Evolutionary conservation across 1,140 invertebrate species (phyloP), one percentile per base, ranked within the genome.

Genomic region (Helicoverpa zea): DNA sequence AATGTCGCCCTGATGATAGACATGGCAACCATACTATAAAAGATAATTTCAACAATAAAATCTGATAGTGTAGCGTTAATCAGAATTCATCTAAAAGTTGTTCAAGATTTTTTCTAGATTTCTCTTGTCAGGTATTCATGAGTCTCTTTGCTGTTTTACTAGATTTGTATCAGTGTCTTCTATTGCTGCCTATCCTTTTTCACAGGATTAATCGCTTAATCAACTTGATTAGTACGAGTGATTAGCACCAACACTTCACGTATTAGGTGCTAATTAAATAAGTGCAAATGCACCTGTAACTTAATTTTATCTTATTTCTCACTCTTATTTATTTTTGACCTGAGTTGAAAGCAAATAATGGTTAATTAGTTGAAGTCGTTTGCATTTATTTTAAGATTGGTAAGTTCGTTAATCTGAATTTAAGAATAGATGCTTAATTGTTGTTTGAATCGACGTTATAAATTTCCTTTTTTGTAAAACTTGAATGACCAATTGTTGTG

Each of bases 211-310:
- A 68, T 68, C 16, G 18, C 43, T 49, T 68, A 68, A 68, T 68
- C 9, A 49, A 68, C 64, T 51, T 68, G 64, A 68, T 68, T 68
- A 23, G 64, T 68, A 16, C 16, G 18, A 49, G 43, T 68, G 43
- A 49, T 68, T 49, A 49, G 64, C 43, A 68, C 3, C 16, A 49
- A 68, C 43, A 68, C 43, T 4, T 61, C 18, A 11, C 5, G 12
- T n/a, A 49, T 68, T 49, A 68, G 43, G 43, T 68, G 64, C 64
- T 68, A 68, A 68, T 68, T 68, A 68, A 68, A 49, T 49, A 68
- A 68, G 43, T 68, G 43, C 43, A 49, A 66, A 68, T 68, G 43
- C 64, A 23, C 64, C 64, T 68, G 64, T 68, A 49, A 68, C 64
- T 49, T 66, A 47, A 66, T 64, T 43, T 47, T 5, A 43, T 16